Base-by-base conservation (phyloP, 2,888 invertebrate genomes). In the Drosophila buzzatii region DNA sequence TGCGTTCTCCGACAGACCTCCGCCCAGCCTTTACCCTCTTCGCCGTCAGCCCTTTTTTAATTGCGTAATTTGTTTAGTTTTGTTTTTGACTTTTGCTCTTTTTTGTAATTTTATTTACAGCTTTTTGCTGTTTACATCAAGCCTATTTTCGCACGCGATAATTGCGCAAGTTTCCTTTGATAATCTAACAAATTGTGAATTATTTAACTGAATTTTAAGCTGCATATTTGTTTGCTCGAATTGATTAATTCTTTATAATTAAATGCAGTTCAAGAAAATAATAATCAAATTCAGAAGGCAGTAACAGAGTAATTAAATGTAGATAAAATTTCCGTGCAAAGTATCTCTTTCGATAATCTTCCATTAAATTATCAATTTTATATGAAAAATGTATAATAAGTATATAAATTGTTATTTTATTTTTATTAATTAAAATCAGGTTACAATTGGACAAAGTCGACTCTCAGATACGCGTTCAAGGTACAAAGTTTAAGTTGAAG, bases 11-110 rank as follows among this genome's bases (percentile, higher is more conserved):
- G n/a, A 23, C 66, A 59, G 12, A 35, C 49, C 45, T 33, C 9
- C 8, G 23, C 7, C 23, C 23, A 33, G 10, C 4, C 42, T 37
- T 31, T 7, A 16, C 27, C 12, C 33, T 20, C 12, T 16, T 23
- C 27, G 9, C 31, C 23, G 6, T 20, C 16, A 45, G 51, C 10
- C 44, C 41, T n/a, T 33, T 20, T 39, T 33, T 60, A 69, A 85
- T 88, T 85, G 65, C 85, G 85, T 68, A 82, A 80, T 82, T 82
- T 73, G 72, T 67, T 72, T 72, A 63, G 52, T 35, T 53, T 52
- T 23, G 7, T 5, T 52, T 52, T 70, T 65, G 14, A 3, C 9
- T 52, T 52, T 12, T 53, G 62, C 49, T 51, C 58, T 66, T 53
- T 59, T 33, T 31, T 53, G 49, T 68, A 57, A 76, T 73, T 76